Evolutionary conservation across 2,888 invertebrate genomes (phyloP), one percentile per base, ranked within the genome.

Genomic region (Thymelicus acteon): DNA sequence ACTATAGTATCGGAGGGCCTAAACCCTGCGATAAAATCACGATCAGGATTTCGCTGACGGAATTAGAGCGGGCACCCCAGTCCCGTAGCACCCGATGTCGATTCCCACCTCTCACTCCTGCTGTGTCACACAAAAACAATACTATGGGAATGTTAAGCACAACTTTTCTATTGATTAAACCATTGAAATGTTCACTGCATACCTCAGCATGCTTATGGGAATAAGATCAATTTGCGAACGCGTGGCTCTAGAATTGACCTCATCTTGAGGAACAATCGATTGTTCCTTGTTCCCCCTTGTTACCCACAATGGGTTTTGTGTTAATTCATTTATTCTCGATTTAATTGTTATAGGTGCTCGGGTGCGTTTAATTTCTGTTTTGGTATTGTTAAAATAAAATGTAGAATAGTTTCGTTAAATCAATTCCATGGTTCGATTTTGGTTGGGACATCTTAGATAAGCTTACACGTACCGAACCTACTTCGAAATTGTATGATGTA

Each of bases 21-120:
- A 80, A 90, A 91, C 89, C 89, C 91, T 87, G 87, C 88, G 92
- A 93, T 93, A 93, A 92, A 91, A 93, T 93, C 92, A 89, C 90
- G 90, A 92, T 92, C 90, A 91, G 86, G 86, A 88, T 86, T 84
- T 78, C 78, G 78, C 82, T 79, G 79, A 75, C 82, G 81, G 87
- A 89, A 90, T 90, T 87, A 86, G 85, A 83, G 5, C 76, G 65
- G 79, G 85, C 87, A 85, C 88, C 87, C 86, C 82, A 80, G 85
- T 88, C 87, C 86, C 82, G 80, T 72, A 75, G 84, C 90, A 88
- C 90, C 91, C 90, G 88, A 85, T 89, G 90, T 88, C 86, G 82
- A 87, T 92, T 92, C 92, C 88, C 92, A 90, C 82, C 87, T 84
- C 74, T 83, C 89, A 82, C 74, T 84, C 90, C 89, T 80, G 87